phyloP scores from a whole-genome alignment of 1,140 invertebrate genomes.

The Anastrepha obliqua region DNA sequence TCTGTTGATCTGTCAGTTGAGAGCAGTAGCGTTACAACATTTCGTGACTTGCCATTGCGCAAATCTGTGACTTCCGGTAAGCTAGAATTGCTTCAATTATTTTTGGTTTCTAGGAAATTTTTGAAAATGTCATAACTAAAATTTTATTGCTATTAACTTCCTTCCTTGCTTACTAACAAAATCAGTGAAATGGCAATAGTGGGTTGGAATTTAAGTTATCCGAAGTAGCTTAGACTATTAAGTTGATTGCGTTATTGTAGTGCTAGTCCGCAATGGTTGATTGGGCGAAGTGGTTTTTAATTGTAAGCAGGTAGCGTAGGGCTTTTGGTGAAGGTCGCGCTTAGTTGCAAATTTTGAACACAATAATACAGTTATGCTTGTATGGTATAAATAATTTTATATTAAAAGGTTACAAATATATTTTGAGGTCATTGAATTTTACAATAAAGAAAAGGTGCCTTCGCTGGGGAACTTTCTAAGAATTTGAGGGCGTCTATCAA shows the following conservation, averaged over 20 bases:
- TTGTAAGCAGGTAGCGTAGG: no score
- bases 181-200: background rate
- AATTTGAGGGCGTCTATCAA: no score
- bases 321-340: no score
- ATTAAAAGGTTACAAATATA: no score
- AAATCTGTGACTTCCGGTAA: conserved; percentile 90
- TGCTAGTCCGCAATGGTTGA: no score
- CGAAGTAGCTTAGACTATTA: background rate
- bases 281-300: no score
- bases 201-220: background rate
- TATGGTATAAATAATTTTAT: no score
- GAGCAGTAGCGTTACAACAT: conserved; percentile 94
- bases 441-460: no score
- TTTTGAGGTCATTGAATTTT: no score
- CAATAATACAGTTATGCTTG: no score
- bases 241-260: background rate
- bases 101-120: conserved; percentile 1
- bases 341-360: no score
- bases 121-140: background rate
- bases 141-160: conserved; percentile 32
- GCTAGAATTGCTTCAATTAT: conserved; percentile 60
- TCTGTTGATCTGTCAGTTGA: conserved; percentile 94
- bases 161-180: conserved; percentile 43
- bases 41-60: conserved; percentile 90
- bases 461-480: no score